Conservation (phyloP, 2,113 vertebrate species). For the Anoplopoma fimbria region DNA sequence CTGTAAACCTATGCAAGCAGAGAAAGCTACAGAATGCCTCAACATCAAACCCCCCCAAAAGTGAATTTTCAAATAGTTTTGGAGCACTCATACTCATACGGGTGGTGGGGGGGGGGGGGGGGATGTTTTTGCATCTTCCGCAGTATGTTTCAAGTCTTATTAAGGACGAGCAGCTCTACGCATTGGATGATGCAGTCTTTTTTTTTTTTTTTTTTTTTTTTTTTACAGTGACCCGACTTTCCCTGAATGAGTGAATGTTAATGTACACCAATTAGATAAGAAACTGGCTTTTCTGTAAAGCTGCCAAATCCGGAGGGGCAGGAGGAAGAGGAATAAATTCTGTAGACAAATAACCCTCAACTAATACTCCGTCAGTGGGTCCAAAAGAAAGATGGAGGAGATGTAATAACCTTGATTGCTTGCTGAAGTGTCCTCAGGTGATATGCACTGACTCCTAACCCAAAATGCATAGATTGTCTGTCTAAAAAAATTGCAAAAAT, state of each 20-base stretch:
- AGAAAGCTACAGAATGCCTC: slow-evolving; percentile 52
- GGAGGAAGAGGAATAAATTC: slow-evolving; percentile 23
- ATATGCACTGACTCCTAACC: slow-evolving; percentile 6
- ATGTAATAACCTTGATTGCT: slow-evolving; percentile 8
- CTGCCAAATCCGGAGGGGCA: slow-evolving; percentile 68
- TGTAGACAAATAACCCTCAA: slow-evolving; percentile 52
- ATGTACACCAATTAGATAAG: slow-evolving; percentile 77
- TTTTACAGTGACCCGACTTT: slow-evolving; percentile 60
- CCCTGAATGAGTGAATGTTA: slow-evolving; percentile 75
- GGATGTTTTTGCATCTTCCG: slow-evolving; percentile 66
- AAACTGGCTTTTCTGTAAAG: slow-evolving; percentile 69
- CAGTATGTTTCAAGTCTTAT: slow-evolving; percentile 76
- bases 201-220: slow-evolving; percentile 21
- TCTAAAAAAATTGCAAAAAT: not conserved
- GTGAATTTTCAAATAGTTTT: slow-evolving; percentile 46
- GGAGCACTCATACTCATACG: slow-evolving; percentile 37
- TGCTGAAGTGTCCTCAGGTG: not conserved
- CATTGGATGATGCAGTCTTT: slow-evolving; percentile 62
- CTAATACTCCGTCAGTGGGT: slow-evolving; percentile 25
- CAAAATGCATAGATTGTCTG: not conserved
- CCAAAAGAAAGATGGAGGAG: slow-evolving; percentile 9
- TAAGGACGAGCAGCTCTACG: slow-evolving; percentile 70
- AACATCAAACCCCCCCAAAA: slow-evolving; percentile 51
- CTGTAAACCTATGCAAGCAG: slow-evolving; percentile 60
- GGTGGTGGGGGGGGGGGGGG: slow-evolving; percentile 11